These are phyloP conservation scores for Drosophila pachea DNA, from an alignment of 1,140 invertebrate genomes.

Conservation along the genomic window DNA sequence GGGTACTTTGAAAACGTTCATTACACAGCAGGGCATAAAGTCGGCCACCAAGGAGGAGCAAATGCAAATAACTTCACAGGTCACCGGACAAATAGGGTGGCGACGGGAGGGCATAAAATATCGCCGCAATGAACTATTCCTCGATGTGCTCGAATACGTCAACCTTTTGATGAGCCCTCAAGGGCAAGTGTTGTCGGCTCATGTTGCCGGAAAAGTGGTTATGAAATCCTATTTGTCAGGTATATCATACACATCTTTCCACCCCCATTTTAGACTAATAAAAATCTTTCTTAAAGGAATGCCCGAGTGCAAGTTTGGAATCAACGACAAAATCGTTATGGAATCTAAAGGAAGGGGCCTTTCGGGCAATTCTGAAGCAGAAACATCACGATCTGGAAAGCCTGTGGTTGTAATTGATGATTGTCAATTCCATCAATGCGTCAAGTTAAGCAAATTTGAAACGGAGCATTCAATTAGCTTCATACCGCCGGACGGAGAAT, in stretches of 20 bases:
- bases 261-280: neutral
- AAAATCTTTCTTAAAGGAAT: constrained; percentile 82
- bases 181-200: constrained; percentile 98
- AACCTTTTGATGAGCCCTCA: constrained; percentile 99
- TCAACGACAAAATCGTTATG: constrained; percentile 99
- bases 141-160: constrained; percentile 99
- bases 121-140: constrained; percentile 97
- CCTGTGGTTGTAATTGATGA: constrained; percentile 99
- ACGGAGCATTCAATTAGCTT: constrained; percentile 99
- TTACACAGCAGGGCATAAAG: constrained; percentile 99
- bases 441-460: constrained; percentile 99
- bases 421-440: constrained; percentile 99
- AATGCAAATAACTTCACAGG: constrained; percentile 99
- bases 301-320: constrained; percentile 99
- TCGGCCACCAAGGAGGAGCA: constrained; percentile 99
- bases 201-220: constrained; percentile 99
- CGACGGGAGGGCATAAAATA: constrained; percentile 99
- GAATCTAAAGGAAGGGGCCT: constrained; percentile 93
- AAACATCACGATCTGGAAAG: constrained; percentile 92
- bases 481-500: constrained; percentile 99
- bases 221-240: constrained; percentile 99
- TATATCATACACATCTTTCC: constrained; percentile 25
- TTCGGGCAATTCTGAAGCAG: constrained; percentile 87
- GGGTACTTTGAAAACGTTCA: constrained; percentile 99
- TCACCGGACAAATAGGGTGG: constrained; percentile 99